Evolutionary conservation across 2,888 invertebrate genomes (phyloP).

Genomic region (Oxytorus armatus): DNA sequence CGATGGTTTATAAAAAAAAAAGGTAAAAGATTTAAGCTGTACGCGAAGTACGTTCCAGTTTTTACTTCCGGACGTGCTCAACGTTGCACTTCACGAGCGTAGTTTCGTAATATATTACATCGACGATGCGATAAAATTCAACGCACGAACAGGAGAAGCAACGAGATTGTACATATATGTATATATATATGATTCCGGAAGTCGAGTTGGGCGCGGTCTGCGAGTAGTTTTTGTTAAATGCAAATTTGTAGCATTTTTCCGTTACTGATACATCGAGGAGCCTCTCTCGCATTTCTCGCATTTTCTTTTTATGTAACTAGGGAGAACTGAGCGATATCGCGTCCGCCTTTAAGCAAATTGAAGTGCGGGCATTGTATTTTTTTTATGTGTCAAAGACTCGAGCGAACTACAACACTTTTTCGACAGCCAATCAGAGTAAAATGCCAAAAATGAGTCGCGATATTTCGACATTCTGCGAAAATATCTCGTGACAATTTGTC

Average conservation of each 20-base stretch:
- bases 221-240: background rate
- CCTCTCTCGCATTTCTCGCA: background rate
- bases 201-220: background rate
- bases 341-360: no score
- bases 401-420: no score
- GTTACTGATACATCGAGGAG: no score
- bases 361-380: no score
- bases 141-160: background rate
- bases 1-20: background rate
- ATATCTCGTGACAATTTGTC: no score
- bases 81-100: conserved; percentile 7
- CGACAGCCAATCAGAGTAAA: no score
- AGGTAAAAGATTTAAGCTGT: conserved; percentile 1
- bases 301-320: no score
- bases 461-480: no score
- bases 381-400: no score
- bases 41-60: conserved; percentile 26
- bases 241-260: background rate
- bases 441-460: no score
- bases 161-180: background rate
- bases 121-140: conserved; percentile 51
- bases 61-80: conserved; percentile 22
- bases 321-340: no score
- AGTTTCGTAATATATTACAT: conserved; percentile 28
- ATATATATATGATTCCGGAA: background rate